Conservation (phyloP, 2,888 invertebrate genomes). For the Ptychoptera albimana region DNA sequence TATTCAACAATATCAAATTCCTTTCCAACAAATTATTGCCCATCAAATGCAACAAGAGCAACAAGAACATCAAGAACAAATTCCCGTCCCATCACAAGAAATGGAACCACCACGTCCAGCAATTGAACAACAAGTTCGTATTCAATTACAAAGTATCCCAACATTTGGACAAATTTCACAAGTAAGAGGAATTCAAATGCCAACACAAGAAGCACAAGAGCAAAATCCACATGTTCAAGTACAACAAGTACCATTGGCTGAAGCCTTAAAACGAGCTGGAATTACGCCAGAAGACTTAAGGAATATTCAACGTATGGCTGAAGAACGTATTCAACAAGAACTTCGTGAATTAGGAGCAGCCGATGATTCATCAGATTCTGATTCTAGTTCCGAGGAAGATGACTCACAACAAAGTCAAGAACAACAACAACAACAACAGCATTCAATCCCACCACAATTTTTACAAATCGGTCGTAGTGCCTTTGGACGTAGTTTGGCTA, state of each 20-base stretch:
- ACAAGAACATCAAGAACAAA: slow-evolving; percentile 28
- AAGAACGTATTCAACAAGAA: slow-evolving; percentile 28
- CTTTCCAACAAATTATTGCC: slow-evolving; percentile 5
- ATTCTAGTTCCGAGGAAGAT: slow-evolving; percentile 21
- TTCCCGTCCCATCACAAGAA: slow-evolving; percentile 26
- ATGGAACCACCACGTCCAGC: slow-evolving; percentile 33
- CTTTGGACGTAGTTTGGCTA: slow-evolving; percentile 29
- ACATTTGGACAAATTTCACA: slow-evolving; percentile 30
- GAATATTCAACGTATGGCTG: slow-evolving; percentile 30
- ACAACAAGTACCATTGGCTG: slow-evolving; percentile 26
- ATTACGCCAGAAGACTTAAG: slow-evolving; percentile 30
- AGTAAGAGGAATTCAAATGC: slow-evolving; percentile 24
- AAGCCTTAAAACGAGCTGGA: slow-evolving; percentile 28
- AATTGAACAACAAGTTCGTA: slow-evolving; percentile 24
- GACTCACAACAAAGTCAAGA: slow-evolving; percentile 14
- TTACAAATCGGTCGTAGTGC: slow-evolving; percentile 28
- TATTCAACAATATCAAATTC: slow-evolving; percentile 9
- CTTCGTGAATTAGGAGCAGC: slow-evolving; percentile 24
- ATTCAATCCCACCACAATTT: slow-evolving; percentile 24
- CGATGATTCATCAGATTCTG: slow-evolving; percentile 17
- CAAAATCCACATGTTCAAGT: slow-evolving; percentile 18
- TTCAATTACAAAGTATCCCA: slow-evolving; percentile 33
- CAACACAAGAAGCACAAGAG: slow-evolving; percentile 10
- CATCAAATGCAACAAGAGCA: slow-evolving; percentile 19
- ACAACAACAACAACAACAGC: slow-evolving; percentile 27